Evolutionary conservation across 2,113 vertebrate genomes (phyloP).

Genomic region (Scopus umbretta): DNA sequence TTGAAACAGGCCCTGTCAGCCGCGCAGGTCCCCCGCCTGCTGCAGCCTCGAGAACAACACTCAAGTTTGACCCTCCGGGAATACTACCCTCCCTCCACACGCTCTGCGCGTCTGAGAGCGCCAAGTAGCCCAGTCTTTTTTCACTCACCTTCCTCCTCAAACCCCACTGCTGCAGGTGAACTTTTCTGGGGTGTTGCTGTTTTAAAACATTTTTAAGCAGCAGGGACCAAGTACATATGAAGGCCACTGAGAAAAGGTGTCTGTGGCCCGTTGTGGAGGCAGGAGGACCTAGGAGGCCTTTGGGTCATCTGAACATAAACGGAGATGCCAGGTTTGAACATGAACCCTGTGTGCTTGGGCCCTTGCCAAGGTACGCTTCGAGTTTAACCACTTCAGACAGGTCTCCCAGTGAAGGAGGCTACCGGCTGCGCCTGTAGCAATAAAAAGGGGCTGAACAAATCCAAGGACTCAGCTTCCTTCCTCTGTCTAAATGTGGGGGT

Average conservation of each 20-base stretch:
- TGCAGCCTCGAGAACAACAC: neutral
- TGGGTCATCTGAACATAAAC: neutral
- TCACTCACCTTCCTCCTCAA: neutral
- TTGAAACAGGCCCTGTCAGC: neutral
- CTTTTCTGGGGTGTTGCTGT: accelerated
- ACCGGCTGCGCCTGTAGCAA: accelerated
- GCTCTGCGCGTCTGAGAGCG: accelerated
- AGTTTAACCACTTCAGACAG: neutral
- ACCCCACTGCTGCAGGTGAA: neutral
- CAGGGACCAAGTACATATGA: neutral
- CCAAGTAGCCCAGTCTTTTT: neutral
- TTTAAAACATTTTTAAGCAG: neutral
- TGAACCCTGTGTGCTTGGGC: neutral
- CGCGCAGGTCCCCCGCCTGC: accelerated
- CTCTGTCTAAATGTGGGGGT: accelerated
- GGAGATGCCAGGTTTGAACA: neutral
- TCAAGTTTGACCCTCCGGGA: neutral
- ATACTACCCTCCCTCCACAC: neutral
- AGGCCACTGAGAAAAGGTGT: neutral
- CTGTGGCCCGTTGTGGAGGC: neutral
- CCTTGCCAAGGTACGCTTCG: neutral
- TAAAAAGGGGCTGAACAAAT: neutral
- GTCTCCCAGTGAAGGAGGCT: neutral
- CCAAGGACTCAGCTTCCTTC: neutral
- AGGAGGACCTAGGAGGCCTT: neutral